Base-by-base conservation (phyloP, 2,113 vertebrate species). In the Rhea americana region DNA sequence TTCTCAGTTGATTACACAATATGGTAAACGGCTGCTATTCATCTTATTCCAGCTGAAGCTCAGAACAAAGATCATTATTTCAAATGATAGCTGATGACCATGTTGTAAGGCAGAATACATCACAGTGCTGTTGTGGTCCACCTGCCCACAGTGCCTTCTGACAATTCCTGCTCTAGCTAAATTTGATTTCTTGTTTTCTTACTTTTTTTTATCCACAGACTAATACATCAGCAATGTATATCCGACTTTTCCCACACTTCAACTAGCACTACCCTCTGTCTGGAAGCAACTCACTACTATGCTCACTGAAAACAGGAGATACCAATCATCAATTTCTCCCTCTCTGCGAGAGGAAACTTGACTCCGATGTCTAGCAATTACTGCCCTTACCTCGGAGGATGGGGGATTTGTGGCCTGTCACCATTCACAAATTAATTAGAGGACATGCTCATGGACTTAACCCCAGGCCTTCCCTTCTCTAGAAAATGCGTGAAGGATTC, bases 311-410 rank as follows among this genome's bases (percentile, higher is more conserved):
- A 30, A n/a, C 13, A 20, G 21, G 21, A 71, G 51, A 80, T 20
- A 37, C 17, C 0, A 1, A 76, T 43, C 30, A 58, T 9, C 26
- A 8, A 21, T 73, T 82, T 8, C 15, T 51, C 55, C 16, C 24
- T 78, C 35, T 21, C 41, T 5, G 16, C 19, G 19, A 48, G 25
- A n/a, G 4, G 25, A 56, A 62, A 14, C 9, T 18, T 6, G 3
- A 35, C 11, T 41, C 30, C 3, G 9, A 13, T 39, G 19, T 41
- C 50, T 13, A 14, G 43, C 15, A 62, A 47, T 7, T 7, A 9
- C 0, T 0, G 5, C 37, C 74, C 25, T 71, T 68, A 15, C 11
- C 1, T 0, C 37, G 14, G 15, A 71, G n/a, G 17, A 25, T 6
- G 12, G 25, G 43, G 75, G 37, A 61, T 12, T 30, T 18, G 21